These are phyloP conservation scores for Platysternon megacephalum DNA, from an alignment of 2,113 vertebrate species.

Conservation along the genomic window DNA sequence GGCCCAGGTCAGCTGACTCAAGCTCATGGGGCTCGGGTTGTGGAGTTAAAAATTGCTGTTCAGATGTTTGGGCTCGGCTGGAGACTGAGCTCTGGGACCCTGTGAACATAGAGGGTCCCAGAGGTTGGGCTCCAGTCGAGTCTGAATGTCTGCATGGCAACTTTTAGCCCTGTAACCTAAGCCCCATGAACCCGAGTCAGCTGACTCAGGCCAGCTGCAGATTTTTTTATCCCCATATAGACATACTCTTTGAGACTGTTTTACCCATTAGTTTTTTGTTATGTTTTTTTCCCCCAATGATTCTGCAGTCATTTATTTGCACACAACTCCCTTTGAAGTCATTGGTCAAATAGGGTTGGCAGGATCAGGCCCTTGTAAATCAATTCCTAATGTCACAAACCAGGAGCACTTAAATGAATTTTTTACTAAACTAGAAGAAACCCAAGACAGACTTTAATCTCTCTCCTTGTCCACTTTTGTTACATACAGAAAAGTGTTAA, in stretches of 20 bases:
- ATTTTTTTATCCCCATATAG: not conserved
- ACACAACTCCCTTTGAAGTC: not conserved
- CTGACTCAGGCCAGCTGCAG: not conserved
- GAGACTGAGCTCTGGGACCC: not conserved
- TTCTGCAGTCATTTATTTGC: not conserved
- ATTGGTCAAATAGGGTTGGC: not conserved
- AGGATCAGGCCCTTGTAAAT: not conserved
- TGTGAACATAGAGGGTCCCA: not conserved
- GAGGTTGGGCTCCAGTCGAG: no score
- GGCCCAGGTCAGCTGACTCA: no score
- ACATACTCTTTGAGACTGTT: not conserved
- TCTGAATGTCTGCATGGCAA: not conserved
- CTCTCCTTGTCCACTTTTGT: not conserved
- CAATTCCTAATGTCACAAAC: not conserved
- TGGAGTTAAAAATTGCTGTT: not conserved
- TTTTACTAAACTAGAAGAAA: not conserved
- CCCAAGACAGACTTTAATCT: not conserved
- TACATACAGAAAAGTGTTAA: not conserved
- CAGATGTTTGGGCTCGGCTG: no score
- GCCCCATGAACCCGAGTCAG: not conserved
- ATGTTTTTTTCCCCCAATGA: not conserved
- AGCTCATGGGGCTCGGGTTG: not conserved
- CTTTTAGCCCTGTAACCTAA: not conserved
- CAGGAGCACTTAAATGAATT: not conserved
- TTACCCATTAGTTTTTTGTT: not conserved